Percentiles rank a stretch among this genome's conserved stretches.
Evolutionary conservation across 1,140 invertebrate genomes (phyloP).

Genomic region (Wiebesia pumilae): DNA sequence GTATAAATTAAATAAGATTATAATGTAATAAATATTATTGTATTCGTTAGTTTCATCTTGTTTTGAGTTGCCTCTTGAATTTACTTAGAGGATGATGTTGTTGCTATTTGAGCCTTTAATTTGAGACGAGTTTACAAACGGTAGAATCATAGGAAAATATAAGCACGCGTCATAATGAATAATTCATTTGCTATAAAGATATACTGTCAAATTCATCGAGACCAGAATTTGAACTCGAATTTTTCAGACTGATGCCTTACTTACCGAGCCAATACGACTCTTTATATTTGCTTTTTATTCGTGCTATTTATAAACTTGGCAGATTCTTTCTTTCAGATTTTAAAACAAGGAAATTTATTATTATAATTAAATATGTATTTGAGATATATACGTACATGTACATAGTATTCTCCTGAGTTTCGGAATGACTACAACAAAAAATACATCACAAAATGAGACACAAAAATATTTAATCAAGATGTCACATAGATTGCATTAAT

Average conservation of each 20-base stretch:
- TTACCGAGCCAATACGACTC: background rate
- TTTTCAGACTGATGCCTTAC: background rate
- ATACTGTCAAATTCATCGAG: background rate
- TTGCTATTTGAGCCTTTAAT: background rate
- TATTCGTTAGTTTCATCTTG: background rate
- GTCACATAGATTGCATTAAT: background rate
- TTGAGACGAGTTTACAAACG: background rate
- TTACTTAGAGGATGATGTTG: no score
- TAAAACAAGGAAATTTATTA: slow-evolving; percentile 6
- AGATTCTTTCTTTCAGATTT: background rate
- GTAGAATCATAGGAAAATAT: background rate
- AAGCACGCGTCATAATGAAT: background rate
- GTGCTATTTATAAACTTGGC: slow-evolving; percentile 14
- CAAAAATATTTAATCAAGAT: background rate
- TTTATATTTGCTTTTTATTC: background rate
- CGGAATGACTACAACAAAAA: background rate
- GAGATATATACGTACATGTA: background rate
- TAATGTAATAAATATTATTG: no score
- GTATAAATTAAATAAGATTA: no score
- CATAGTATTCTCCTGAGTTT: background rate
- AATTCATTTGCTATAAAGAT: background rate
- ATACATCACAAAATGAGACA: background rate
- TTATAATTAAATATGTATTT: background rate
- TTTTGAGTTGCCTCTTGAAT: background rate
- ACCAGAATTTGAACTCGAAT: background rate